Evolutionary conservation across 2,888 invertebrate species (phyloP), one percentile per base, ranked within the genome.

Genomic region (Agrochola circellaris): DNA sequence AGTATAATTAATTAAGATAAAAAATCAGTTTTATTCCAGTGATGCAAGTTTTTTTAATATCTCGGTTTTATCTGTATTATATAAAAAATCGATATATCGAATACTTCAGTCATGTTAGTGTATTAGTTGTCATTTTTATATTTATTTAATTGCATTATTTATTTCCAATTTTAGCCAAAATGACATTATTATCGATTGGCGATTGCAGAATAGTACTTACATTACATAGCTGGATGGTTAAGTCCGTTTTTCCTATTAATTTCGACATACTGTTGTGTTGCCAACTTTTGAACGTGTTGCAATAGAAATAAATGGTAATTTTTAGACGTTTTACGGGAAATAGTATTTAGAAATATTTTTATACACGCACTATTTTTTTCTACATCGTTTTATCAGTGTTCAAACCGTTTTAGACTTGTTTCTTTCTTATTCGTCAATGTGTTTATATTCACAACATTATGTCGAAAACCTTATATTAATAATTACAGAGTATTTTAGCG

Each of bases 401-500:
- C 30, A 30, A 26, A 30, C 30, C 34, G n/a, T 15, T 67, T 65
- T 56, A 23, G 26, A 38, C 0, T 0, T 23, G 0, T 51, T 54
- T 13, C 11, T 38, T 54, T 48, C 30, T 26, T 20, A 26, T 17
- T 9, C 6, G 17, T 8, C 3, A 38, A 0, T 76, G 7, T 77
- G 60, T 23, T 62, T 51, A 6, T 5, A 76, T 1, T 34, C 66
- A 84, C 86, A 88, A 90, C 90, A 90, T 83, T 85, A 79, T 88
- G 91, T 90, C 87, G 89, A 84, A 83, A 76, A 66, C 70, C 77
- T 77, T 76, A 68, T 73, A 73, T 76, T 73, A 81, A 82, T 88
- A 83, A 88, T 79, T 88, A 76, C 88, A 84, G 90, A 93, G 93
- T 94, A 94, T 94, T 94, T 92, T 90, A 90, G 90, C 84, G 85